These are phyloP conservation scores for Diarsia brunnea DNA, from an alignment of 2,888 invertebrate genomes.

Conservation along the genomic window DNA sequence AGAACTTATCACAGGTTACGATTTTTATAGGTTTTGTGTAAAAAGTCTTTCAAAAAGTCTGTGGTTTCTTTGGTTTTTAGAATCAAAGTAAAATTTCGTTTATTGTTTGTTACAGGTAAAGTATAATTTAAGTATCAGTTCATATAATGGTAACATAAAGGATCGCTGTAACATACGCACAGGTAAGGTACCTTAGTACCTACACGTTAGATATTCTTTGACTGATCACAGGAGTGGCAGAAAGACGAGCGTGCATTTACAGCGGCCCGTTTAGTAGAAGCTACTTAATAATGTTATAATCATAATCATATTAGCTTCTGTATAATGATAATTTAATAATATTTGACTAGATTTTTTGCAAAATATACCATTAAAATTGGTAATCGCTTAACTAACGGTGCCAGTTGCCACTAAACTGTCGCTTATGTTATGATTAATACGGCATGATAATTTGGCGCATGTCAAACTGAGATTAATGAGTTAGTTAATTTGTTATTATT, in stretches of 20 bases:
- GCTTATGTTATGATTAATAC: constrained; percentile 32
- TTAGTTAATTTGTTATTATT: constrained; percentile 30
- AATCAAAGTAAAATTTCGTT: not conserved
- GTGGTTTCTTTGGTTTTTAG: not conserved
- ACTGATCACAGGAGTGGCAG: not conserved
- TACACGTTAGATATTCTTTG: not conserved
- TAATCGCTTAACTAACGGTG: constrained; percentile 10
- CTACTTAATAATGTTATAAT: not conserved
- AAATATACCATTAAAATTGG: not conserved
- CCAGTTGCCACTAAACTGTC: constrained; percentile 15
- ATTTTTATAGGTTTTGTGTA: not conserved
- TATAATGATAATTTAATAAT: not conserved
- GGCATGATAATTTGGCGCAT: constrained; percentile 40
- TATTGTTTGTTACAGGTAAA: not conserved
- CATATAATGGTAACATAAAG: not conserved
- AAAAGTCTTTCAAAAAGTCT: too few species aligned
- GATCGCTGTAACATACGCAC: not conserved
- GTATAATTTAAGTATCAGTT: not conserved
- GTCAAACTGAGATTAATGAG: constrained; percentile 50
- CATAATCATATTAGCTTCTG: not conserved
- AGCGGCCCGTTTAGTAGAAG: not conserved
- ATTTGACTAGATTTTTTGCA: not conserved
- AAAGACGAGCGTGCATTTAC: not conserved
- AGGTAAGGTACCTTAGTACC: too few species aligned
- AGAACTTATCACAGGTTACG: not conserved